Evolutionary conservation across 2,797 vertebrate genomes (phyloP), one percentile per base, ranked within the genome.

Genomic region (Lycodopsis pacificus): DNA sequence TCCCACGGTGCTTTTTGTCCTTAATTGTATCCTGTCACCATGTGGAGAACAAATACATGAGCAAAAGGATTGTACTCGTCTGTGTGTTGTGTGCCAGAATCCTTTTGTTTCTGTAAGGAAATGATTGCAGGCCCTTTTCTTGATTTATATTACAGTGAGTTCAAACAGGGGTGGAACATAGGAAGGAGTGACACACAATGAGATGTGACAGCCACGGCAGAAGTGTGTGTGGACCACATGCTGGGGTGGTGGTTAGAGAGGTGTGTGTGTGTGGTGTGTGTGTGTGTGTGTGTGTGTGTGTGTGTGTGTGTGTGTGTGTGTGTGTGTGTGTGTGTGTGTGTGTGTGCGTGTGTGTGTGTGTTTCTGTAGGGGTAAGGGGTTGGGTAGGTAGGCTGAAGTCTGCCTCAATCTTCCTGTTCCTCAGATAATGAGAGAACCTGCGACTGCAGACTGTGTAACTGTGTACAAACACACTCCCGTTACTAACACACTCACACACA

Each of bases 21-120:
- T 75, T 95, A 95, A 95, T 95, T 94, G 93, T 89, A 94, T 90
- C 89, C 89, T 95, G 94, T 93, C 95, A 92, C 85, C 89, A 82
- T 49, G 73, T 20, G 67, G 82, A 88, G 90, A 92, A 91, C 83
- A 88, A 89, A 91, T 73, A 83, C 81, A 78, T 20, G 59, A 79
- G 69, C 64, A 44, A 80, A 87, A 91, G 76, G 70, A 36, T 82
- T 76, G 71, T 71, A 49, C 65, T 76, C 49, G 13, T 79, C 56
- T 79, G 75, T 85, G 84, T 80, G 77, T 63, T 81, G 53, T 76
- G 82, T 81, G 64, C 58, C 80, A 79, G 46, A 79, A 59, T 77
- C 49, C 80, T 57, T 85, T 92, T 90, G 85, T 88, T 81, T 89
- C 72, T 85, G 73, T 75, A 73, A 85, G 72, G 79, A 86, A 86